These are phyloP conservation scores for Cyphomyrmex costatus DNA, from an alignment of 1,140 invertebrate genomes.

Conservation along the genomic window DNA sequence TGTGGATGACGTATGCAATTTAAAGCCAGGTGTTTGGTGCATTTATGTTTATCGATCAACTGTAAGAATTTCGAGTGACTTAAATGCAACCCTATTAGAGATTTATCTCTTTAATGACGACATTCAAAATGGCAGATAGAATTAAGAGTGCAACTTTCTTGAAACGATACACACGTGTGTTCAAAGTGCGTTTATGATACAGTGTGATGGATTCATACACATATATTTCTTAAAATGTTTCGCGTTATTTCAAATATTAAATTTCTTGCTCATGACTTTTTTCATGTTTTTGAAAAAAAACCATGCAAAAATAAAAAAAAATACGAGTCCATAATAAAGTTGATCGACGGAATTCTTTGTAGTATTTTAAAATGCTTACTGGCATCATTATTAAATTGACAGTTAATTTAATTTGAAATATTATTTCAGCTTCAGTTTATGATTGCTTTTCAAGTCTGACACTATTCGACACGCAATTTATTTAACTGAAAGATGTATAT, in stretches of 20 bases:
- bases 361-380: no score
- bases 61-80: neutral
- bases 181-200: constrained; percentile 11
- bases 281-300: neutral
- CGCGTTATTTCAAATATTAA: neutral
- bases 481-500: no score
- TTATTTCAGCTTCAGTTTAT: no score
- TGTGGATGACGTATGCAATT: neutral
- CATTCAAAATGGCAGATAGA: neutral
- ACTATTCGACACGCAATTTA: no score
- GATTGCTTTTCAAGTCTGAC: no score
- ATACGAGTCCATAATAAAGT: neutral
- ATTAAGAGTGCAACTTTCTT: neutral
- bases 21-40: neutral
- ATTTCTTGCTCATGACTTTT: neutral
- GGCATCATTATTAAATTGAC: no score
- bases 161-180: neutral
- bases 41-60: neutral
- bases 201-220: neutral
- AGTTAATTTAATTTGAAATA: no score
- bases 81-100: neutral
- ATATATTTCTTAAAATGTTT: neutral
- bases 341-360: neutral
- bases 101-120: neutral
- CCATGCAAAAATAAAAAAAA: neutral